phyloP scores from a whole-genome alignment of 2,797 vertebrate species.

The Triplophysa yarkandensis region DNA sequence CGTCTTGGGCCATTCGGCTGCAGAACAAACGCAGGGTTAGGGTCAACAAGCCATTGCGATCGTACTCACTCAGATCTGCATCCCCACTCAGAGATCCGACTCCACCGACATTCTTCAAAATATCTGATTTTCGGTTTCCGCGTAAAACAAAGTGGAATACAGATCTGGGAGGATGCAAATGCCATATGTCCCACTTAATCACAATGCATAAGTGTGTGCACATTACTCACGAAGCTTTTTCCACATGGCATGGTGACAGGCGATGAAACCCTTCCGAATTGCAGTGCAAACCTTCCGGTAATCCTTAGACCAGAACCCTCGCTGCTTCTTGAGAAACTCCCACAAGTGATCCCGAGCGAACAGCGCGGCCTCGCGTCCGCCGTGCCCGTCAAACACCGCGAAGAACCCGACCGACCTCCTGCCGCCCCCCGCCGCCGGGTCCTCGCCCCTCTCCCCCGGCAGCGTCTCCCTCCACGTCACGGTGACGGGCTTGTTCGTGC shows the following conservation, averaged over 20 bases:
- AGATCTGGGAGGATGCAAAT: no score
- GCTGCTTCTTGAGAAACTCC: constrained; percentile 91
- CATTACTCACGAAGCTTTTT: constrained; percentile 91
- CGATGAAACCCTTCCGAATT: constrained; percentile 91
- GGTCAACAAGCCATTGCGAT: no score
- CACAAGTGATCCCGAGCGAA: constrained; percentile 91
- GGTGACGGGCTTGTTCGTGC: constrained; percentile 49
- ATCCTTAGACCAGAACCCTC: constrained; percentile 87
- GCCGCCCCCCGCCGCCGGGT: constrained; percentile 67
- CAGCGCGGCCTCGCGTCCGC: constrained; percentile 91
- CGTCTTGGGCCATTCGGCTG: constrained; percentile 97
- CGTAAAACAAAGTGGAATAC: no score
- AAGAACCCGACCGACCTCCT: constrained; percentile 81
- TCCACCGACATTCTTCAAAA: no score
- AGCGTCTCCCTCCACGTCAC: constrained; percentile 69
- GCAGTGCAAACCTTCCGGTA: constrained; percentile 89
- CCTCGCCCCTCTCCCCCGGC: constrained; percentile 52
- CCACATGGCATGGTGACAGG: constrained; percentile 97
- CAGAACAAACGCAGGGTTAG: constrained; percentile 43
- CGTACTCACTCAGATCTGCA: no score
- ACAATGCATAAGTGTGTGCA: constrained; percentile 72
- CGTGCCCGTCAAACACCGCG: constrained; percentile 94
- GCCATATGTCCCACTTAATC: constrained; percentile 89
- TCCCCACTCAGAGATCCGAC: no score
- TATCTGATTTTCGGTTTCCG: no score